Conservation (phyloP, 2,113 vertebrate genomes). For the Sebastes fasciatus region DNA sequence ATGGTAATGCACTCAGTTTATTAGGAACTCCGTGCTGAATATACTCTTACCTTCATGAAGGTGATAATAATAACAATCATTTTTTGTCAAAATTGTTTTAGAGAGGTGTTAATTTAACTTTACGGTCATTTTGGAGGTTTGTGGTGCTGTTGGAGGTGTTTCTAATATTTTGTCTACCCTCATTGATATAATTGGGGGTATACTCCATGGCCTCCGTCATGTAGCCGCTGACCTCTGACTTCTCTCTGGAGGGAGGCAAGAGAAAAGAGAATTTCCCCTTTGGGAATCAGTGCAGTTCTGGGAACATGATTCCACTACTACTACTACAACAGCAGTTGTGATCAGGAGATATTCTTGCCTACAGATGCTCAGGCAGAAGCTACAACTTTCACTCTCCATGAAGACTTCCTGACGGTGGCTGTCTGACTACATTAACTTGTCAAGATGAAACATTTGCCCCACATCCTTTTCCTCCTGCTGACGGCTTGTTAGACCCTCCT, state of each 20-base stretch:
- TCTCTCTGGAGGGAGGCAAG: background rate
- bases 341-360: background rate
- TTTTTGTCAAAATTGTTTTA: too few relatives aligned
- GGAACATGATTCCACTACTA: background rate
- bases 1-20: too few relatives aligned
- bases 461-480: slow-evolving; percentile 2
- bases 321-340: background rate
- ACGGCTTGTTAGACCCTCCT: slow-evolving; percentile 20
- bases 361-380: background rate
- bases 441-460: slow-evolving; percentile 45
- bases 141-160: too few relatives aligned
- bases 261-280: background rate
- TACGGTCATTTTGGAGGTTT: too few relatives aligned
- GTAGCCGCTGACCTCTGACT: too few relatives aligned
- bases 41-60: background rate
- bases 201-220: too few relatives aligned
- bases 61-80: background rate
- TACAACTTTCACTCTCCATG: background rate
- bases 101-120: too few relatives aligned
- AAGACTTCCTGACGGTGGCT: slow-evolving; percentile 4
- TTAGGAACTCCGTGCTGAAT: too few relatives aligned
- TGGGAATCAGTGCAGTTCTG: background rate
- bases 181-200: too few relatives aligned
- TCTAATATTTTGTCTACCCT: too few relatives aligned
- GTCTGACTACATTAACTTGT: slow-evolving; percentile 35